Evolutionary conservation across 2,113 vertebrate genomes (phyloP), one percentile per base, ranked within the genome.

Genomic region (Conger conger): DNA sequence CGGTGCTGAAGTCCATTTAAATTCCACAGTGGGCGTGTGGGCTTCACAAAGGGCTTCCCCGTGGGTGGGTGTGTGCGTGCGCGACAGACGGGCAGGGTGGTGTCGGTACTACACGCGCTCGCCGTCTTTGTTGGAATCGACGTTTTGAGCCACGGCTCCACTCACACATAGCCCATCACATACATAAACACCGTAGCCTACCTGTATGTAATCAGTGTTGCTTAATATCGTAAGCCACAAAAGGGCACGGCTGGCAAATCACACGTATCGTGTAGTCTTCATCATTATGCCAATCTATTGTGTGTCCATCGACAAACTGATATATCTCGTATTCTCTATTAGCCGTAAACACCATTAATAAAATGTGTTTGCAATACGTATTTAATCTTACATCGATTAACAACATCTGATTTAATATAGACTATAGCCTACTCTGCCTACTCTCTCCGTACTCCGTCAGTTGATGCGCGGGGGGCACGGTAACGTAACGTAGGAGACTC

Each of bases 91-190:
- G 68, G 68, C 68, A 73, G 68, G 68, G 68, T 73, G 68, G 68
- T 73, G 68, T 33, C 68, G 5, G n/a, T 73, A 23, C n/a, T 33
- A 33, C 68, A n/a, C 11, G 68, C 68, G 27, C 11, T 33, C n/a
- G n/a, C n/a, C 27, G 27, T 73, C 68, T 73, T 73, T 73, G 68
- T 73, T 73, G 68, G 33, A 73, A 73, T 73, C 68, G n/a, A 73
- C 68, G 68, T 33, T 73, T 73, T 33, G 13, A 9, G 27, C 27
- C 27, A 73, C 63, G 4, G 6, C 23, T 73, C 5, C 7, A 68
- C 60, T n/a, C 60, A 68, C 60, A n/a, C 23, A 68, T 16, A 57
- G 20, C 18, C 20, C 27, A 63, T 27, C 0, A 63, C 57, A 63
- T 7, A 63, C 11, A 63, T 63, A 20, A 23, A 27, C 20, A 63